Percentiles rank a stretch among this genome's conserved stretches.
These are phyloP conservation scores for Zaprionus inermis DNA, from an alignment of 1,140 invertebrate genomes.

Conservation along the genomic window DNA sequence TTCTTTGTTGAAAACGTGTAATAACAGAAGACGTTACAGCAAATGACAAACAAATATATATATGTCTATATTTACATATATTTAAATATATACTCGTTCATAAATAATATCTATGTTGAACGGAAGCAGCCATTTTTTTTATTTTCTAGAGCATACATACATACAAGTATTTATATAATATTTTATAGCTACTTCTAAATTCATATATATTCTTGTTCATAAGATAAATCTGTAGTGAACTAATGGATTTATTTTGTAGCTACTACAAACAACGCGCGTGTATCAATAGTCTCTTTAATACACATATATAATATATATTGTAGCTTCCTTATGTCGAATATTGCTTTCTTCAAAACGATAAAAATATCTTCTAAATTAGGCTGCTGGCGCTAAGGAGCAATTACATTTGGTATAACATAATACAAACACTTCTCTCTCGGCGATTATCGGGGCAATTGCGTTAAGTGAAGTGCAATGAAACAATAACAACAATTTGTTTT, in stretches of 20 bases:
- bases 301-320: background rate
- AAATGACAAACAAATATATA: too few species aligned
- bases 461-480: constrained; percentile 25
- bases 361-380: constrained; percentile 36
- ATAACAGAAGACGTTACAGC: too few species aligned
- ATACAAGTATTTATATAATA: too few species aligned
- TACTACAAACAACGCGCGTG: too few species aligned
- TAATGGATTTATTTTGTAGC: too few species aligned
- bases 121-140: background rate
- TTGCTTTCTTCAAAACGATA: background rate
- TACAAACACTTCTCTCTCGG: constrained; percentile 5
- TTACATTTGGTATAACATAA: constrained; percentile 21
- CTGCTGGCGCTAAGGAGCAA: constrained; percentile 9
- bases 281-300: too few species aligned
- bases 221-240: too few species aligned
- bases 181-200: too few species aligned
- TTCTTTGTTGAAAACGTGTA: too few species aligned
- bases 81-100: too few species aligned
- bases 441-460: constrained; percentile 28
- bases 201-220: too few species aligned
- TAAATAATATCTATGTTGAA: background rate
- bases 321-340: background rate
- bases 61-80: too few species aligned
- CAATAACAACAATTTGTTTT: constrained; percentile 27
- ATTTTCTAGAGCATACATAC: background rate